Base-by-base conservation (phyloP, 1,140 invertebrate species). In the Anthonomus grandis region DNA sequence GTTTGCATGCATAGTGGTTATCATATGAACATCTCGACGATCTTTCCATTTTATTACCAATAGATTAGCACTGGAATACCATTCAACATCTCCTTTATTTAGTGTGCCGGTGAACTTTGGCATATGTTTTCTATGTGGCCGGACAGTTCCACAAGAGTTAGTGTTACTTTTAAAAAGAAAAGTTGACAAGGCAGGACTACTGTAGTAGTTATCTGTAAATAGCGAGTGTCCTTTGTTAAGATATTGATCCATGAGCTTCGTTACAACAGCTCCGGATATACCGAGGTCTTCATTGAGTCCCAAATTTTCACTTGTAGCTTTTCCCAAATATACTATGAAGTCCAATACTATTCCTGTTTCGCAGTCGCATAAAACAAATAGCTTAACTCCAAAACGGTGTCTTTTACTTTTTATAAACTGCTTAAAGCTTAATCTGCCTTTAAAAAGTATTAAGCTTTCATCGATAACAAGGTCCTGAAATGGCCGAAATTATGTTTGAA, bases 181-280 rank as follows among this genome's bases (percentile, higher is more conserved):
- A n/a, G n/a, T n/a, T n/a, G n/a, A n/a, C n/a, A n/a, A n/a, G n/a
- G n/a, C n/a, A 36, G 70, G 72, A 51, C 67, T 71, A 3, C 69
- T 70, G 52, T 76, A 76, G 46, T 58, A 75, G 37, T 49, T 76
- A 57, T 75, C 73, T 0, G 68, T 64, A 44, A 68, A 69, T 17
- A 77, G 45, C 3, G 64, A 60, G 59, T 75, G 72, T 4, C 64
- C 63, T 48, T 60, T 62, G n/a, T 64, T 49, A 49, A 71, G 46
- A 48, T 73, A 64, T 2, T 52, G 63, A 39, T 65, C 12, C 18
- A 72, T 53, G 12, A 74, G 42, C 21, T 53, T 58, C 21, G 69
- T 53, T 3, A 75, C 72, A 38, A 73, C 67, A 45, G 64, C 61
- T 46, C 68, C 70, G 13, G 64, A 67, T 24, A 54, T 39, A 13